A percentile compares a stretch with the other conserved stretches of the same genome.
phyloP scores from a whole-genome alignment of 1,140 invertebrate genomes.

The Leptinotarsa undecemlineata region DNA sequence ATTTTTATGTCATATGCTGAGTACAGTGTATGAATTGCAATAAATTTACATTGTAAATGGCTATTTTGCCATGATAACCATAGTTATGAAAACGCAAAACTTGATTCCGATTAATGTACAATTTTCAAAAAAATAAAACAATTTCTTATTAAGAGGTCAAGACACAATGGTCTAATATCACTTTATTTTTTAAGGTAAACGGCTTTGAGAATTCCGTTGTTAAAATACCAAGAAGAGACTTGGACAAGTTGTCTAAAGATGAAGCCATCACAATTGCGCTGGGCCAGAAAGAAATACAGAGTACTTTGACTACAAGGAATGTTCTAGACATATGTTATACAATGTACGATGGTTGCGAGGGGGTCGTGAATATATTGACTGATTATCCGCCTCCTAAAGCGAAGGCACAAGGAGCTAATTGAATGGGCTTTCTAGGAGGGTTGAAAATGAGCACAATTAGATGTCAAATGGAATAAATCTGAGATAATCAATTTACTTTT shows the following conservation, averaged over 20 bases:
- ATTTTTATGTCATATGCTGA: no score
- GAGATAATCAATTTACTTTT: no score
- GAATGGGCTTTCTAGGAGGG: neutral
- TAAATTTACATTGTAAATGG: no score
- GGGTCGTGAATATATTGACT: constrained; percentile 47
- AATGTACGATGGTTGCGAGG: constrained; percentile 43
- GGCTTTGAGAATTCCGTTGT: constrained; percentile 58
- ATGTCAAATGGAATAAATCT: no score
- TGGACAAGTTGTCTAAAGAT: constrained; percentile 61
- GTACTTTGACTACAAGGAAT: constrained; percentile 35
- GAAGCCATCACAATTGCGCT: constrained; percentile 61
- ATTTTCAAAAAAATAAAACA: no score
- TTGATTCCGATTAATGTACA: no score
- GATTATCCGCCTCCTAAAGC: constrained; percentile 30
- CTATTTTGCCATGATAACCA: no score
- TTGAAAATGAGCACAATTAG: no score
- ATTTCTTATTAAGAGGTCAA: no score
- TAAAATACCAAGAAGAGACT: constrained; percentile 58
- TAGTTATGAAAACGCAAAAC: no score
- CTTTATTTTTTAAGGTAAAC: constrained; percentile 59
- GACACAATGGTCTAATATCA: neutral
- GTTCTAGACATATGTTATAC: constrained; percentile 40
- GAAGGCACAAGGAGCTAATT: neutral
- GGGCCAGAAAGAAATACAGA: constrained; percentile 54
- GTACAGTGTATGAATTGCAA: no score